phyloP scores from a whole-genome alignment of 2,797 vertebrate species.

The Syndactyla subalaris region DNA sequence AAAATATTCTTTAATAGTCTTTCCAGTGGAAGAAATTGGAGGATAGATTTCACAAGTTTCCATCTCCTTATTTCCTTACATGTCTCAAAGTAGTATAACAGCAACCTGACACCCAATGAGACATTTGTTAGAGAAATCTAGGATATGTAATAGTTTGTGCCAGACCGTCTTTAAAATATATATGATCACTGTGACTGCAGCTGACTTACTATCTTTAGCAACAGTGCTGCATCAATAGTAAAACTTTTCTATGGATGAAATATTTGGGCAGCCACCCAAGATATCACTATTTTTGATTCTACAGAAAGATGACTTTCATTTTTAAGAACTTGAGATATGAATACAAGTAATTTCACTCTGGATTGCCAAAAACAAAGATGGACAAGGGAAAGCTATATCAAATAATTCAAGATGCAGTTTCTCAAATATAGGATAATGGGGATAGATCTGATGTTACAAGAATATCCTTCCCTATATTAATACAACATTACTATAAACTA shows the following conservation, averaged over 20 bases:
- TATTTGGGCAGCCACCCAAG: conserved; percentile 52
- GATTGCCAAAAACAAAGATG: not conserved
- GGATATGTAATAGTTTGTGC: not conserved
- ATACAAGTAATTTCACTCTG: not conserved
- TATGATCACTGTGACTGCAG: not conserved
- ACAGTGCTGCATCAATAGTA: conserved; percentile 62
- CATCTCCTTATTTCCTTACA: not conserved
- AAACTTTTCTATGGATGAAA: conserved; percentile 60
- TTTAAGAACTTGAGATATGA: not conserved
- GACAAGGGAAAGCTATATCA: not conserved
- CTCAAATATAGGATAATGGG: not conserved
- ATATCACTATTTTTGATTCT: conserved; percentile 41
- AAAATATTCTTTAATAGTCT: not conserved
- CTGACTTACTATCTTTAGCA: conserved; percentile 63
- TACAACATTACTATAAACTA: not conserved
- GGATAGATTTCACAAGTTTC: conserved; percentile 2
- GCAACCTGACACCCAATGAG: not conserved
- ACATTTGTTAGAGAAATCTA: conserved; percentile 27
- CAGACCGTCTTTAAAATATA: conserved; percentile 2
- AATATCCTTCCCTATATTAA: not conserved
- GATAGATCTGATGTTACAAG: not conserved
- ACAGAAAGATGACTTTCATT: not conserved
- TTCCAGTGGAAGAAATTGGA: conserved; percentile 6
- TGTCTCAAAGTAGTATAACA: not conserved
- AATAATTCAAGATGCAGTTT: not conserved